Evolutionary conservation across 2,797 vertebrate genomes (phyloP).

Genomic region (Schizopygopsis malacanthus): DNA sequence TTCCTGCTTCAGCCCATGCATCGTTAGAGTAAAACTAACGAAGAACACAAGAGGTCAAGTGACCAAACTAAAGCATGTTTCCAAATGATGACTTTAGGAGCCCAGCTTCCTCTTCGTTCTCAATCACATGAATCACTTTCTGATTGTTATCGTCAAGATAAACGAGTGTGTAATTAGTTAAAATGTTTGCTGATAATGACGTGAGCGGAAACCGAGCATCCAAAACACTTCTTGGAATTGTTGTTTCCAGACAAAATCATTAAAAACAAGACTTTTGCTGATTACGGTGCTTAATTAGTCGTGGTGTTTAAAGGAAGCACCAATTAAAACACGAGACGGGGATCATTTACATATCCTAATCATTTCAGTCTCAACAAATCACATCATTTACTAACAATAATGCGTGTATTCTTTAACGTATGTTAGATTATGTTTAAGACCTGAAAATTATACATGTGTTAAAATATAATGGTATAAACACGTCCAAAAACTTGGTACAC

Average conservation of each 20-base stretch:
- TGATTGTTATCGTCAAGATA: neutral
- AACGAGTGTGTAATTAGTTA: too few species aligned
- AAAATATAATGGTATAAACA: too few species aligned
- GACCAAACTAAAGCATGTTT: neutral
- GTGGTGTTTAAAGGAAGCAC: neutral
- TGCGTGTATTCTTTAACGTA: too few species aligned
- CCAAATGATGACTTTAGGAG: neutral
- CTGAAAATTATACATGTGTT: too few species aligned
- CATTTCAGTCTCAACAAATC: neutral
- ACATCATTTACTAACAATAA: too few species aligned
- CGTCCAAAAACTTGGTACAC: too few species aligned
- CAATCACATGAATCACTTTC: neutral
- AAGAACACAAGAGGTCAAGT: neutral
- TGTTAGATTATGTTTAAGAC: too few species aligned
- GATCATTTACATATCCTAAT: neutral
- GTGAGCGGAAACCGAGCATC: neutral
- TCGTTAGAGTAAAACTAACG: neutral
- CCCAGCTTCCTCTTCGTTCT: neutral
- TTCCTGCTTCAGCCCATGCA: constrained; percentile 46
- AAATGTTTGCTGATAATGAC: neutral
- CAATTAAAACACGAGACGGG: neutral
- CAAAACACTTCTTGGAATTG: neutral
- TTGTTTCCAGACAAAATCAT: neutral
- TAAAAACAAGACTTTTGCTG: neutral
- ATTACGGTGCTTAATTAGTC: too few species aligned